Percentiles rank a stretch among this genome's conserved stretches.
phyloP scores from a whole-genome alignment of 2,797 vertebrate genomes.

The Chaetophractus vellerosus region DNA sequence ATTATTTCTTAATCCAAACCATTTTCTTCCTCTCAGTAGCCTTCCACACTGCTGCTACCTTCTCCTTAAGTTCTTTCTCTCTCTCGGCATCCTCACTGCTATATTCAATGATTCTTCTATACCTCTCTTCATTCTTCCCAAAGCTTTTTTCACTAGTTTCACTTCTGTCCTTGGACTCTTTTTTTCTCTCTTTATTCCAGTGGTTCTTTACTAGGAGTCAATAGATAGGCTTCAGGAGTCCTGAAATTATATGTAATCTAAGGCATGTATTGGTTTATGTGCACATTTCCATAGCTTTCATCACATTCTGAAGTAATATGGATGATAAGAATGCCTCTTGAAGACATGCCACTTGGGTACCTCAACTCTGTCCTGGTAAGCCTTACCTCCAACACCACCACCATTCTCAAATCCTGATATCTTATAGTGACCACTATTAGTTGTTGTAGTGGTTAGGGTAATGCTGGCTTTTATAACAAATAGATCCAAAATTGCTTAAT shows the following conservation, averaged over 20 bases:
- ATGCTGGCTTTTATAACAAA: not conserved
- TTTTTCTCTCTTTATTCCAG: not conserved
- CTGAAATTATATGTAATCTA: not conserved
- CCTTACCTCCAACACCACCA: not conserved
- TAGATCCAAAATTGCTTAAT: not conserved
- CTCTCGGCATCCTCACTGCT: not conserved
- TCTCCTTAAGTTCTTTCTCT: not conserved
- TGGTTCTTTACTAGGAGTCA: not conserved
- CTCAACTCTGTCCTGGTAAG: not conserved
- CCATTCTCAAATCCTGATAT: not conserved
- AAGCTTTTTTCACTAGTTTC: too few species aligned
- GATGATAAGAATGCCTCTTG: not conserved
- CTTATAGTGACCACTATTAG: not conserved
- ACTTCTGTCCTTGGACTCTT: not conserved
- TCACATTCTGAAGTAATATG: not conserved
- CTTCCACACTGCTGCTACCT: not conserved
- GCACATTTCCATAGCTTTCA: not conserved
- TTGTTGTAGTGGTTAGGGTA: not conserved
- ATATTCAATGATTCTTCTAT: not conserved
- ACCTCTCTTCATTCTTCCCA: not conserved
- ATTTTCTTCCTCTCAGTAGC: not conserved
- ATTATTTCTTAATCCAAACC: not conserved
- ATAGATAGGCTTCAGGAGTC: not conserved
- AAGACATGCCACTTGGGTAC: not conserved
- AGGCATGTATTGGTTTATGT: not conserved